Evolutionary conservation across 1,140 invertebrate species (phyloP).

Genomic region (Micrasema longulum): DNA sequence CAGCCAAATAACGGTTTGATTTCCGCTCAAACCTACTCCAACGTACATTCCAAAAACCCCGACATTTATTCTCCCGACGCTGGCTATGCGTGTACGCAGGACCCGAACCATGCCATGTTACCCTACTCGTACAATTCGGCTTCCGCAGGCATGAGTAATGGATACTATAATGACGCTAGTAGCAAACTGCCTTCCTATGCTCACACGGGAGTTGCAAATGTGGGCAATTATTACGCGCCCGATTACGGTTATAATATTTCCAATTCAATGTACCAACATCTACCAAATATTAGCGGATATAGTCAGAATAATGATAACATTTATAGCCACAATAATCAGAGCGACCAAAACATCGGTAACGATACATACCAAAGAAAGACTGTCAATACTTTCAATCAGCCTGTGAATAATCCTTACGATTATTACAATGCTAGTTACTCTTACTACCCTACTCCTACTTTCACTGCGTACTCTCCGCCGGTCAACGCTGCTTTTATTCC

Average conservation of each 20-base stretch:
- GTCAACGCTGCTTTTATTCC: conserved; percentile 51
- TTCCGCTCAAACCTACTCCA: conserved; percentile 25
- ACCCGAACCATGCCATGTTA: neutral
- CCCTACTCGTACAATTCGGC: conserved; percentile 24
- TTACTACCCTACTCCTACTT: conserved; percentile 24
- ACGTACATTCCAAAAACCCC: conserved; percentile 31
- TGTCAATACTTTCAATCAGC: conserved; percentile 15
- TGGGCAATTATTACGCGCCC: conserved; percentile 42
- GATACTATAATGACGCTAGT: conserved; percentile 38
- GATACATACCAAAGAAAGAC: conserved; percentile 23
- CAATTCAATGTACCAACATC: conserved; percentile 29
- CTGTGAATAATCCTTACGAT: conserved; percentile 37
- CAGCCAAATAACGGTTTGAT: conserved; percentile 21
- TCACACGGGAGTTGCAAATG: conserved; percentile 20
- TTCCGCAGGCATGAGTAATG: conserved; percentile 21
- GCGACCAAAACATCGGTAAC: conserved; percentile 10
- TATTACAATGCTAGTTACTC: conserved; percentile 39
- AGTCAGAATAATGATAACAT: conserved; percentile 27
- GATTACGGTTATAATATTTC: conserved; percentile 39
- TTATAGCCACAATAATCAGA: conserved; percentile 5
- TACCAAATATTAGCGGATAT: conserved; percentile 31
- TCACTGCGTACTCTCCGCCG: conserved; percentile 59
- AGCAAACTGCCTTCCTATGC: conserved; percentile 31
- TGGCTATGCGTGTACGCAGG: conserved; percentile 14
- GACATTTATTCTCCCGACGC: conserved; percentile 31